A percentile compares a stretch with the other conserved stretches of the same genome.
Conservation (phyloP, 2,888 invertebrate species). For the Schizotus pectinicornis region DNA sequence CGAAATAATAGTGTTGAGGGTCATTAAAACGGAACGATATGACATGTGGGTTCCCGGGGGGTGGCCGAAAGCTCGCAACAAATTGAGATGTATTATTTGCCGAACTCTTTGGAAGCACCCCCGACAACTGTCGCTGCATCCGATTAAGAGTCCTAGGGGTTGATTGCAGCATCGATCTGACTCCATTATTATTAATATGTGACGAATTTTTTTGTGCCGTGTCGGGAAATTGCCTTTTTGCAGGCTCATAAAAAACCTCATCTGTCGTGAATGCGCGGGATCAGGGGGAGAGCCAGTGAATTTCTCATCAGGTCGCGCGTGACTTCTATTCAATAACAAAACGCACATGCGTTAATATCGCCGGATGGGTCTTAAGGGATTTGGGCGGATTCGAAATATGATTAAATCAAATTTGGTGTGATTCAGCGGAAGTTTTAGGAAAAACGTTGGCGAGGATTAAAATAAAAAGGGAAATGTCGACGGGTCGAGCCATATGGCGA, state of each 20-base stretch:
- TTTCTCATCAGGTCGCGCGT: conserved; percentile 27
- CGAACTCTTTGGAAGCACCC: conserved; percentile 19
- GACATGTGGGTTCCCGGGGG: conserved; percentile 28
- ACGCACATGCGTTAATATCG: conserved; percentile 30
- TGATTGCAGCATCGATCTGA: conserved; percentile 11
- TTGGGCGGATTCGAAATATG: conserved; percentile 20
- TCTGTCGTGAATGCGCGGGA: conserved; percentile 15
- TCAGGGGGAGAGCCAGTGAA: conserved; percentile 15
- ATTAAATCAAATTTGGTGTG: conserved; percentile 29
- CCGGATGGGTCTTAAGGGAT: conserved; percentile 28
- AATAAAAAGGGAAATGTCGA: conserved; percentile 10
- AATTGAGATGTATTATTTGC: conserved; percentile 30
- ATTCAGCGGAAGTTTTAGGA: conserved; percentile 18
- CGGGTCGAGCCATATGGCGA: conserved; percentile 17
- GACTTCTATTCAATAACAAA: conserved; percentile 24
- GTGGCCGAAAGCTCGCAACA: conserved; percentile 21
- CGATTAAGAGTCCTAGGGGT: conserved; percentile 12
- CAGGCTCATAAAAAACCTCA: conserved; percentile 37
- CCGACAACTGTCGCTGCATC: conserved; percentile 22
- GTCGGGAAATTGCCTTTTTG: conserved; percentile 41
- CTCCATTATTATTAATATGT: conserved; percentile 18
- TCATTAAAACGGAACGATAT: conserved; percentile 22
- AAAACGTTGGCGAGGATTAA: conserved; percentile 11
- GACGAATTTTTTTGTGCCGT: conserved; percentile 33
- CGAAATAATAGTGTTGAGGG: conserved; percentile 11